Evolutionary conservation across 2,797 vertebrate genomes (phyloP).

Genomic region (Knipowitschia caucasica): DNA sequence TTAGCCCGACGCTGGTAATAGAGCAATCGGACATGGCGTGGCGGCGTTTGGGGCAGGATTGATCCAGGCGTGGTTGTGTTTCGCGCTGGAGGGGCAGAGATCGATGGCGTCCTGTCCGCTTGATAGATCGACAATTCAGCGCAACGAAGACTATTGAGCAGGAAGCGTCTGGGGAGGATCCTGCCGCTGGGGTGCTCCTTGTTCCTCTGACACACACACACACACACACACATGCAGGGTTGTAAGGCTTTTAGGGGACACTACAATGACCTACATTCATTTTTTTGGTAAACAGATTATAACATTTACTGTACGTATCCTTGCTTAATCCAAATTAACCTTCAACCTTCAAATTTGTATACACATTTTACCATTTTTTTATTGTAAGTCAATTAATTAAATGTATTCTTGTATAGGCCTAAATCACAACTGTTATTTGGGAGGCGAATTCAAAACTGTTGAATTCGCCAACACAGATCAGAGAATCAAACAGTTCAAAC

Average conservation of each 20-base stretch:
- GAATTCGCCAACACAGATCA: too few species aligned
- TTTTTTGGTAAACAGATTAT: neutral
- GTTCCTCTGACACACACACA: constrained; percentile 5
- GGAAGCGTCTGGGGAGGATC: constrained; percentile 47
- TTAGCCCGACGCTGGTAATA: constrained; percentile 60
- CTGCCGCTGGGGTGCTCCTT: constrained; percentile 40
- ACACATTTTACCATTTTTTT: too few species aligned
- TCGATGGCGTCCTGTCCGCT: constrained; percentile 65
- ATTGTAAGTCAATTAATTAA: too few species aligned
- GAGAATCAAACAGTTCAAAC: too few species aligned
- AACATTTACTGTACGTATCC: neutral
- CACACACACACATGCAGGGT: neutral
- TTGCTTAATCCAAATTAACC: neutral
- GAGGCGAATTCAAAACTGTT: too few species aligned
- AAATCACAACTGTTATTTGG: too few species aligned
- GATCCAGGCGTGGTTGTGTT: constrained; percentile 56
- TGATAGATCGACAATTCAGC: constrained; percentile 69
- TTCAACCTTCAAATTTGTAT: too few species aligned
- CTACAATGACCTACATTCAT: neutral
- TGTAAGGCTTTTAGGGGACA: neutral
- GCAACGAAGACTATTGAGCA: constrained; percentile 60
- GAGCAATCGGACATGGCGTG: constrained; percentile 49
- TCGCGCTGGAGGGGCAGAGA: constrained; percentile 54
- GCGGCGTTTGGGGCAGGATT: constrained; percentile 41
- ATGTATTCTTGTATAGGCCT: too few species aligned